A percentile compares a stretch with the other conserved stretches of the same genome.
Conservation (phyloP, 2,797 vertebrate genomes). For the Nyctalus aviator region DNA sequence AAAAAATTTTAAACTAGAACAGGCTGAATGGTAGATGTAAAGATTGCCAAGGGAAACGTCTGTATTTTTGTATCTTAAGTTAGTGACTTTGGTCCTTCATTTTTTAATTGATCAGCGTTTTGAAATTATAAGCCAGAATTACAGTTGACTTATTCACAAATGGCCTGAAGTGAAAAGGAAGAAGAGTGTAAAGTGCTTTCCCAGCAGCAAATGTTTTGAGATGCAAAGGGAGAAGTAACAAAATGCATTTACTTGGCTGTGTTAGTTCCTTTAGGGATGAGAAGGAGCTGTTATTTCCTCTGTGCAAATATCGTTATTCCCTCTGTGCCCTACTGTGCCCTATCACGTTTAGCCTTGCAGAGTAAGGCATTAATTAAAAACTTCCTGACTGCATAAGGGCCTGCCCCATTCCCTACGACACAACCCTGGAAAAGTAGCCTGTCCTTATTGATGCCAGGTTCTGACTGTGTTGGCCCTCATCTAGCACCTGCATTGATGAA, state of each 20-base stretch:
- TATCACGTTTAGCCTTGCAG: background rate
- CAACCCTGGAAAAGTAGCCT: background rate
- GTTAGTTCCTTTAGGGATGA: background rate
- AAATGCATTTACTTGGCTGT: background rate
- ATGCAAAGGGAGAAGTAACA: background rate
- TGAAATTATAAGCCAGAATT: background rate
- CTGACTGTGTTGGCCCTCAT: background rate
- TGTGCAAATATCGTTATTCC: background rate
- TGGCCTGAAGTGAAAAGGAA: background rate
- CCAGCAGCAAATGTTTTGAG: too few species aligned
- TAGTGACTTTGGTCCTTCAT: background rate
- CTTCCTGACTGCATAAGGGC: background rate
- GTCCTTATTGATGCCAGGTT: background rate
- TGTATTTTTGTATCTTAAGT: background rate
- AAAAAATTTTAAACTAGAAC: slow-evolving; percentile 31
- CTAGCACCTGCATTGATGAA: background rate
- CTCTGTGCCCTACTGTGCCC: background rate
- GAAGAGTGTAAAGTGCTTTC: background rate
- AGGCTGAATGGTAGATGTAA: background rate
- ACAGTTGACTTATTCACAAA: slow-evolving; percentile 22
- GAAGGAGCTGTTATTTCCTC: background rate
- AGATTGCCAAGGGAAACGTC: background rate
- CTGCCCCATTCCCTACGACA: background rate
- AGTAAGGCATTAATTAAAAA: background rate
- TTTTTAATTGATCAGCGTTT: background rate